These are phyloP conservation scores for Eupithecia exiguata DNA, from an alignment of 2,888 invertebrate species.

Conservation along the genomic window DNA sequence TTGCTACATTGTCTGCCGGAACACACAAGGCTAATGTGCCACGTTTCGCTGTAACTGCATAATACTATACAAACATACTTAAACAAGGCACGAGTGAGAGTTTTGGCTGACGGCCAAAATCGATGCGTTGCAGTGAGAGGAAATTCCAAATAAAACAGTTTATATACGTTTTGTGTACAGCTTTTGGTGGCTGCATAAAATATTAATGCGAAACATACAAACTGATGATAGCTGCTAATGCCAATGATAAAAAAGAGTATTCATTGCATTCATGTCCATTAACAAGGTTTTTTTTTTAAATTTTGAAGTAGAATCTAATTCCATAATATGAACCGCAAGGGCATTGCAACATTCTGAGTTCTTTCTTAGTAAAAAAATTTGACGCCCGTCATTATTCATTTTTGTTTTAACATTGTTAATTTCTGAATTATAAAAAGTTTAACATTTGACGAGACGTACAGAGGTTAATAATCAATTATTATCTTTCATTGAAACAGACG, in stretches of 20 bases:
- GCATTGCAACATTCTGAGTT: too few relatives aligned
- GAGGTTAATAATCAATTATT: background rate
- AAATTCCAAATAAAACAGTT: slow-evolving; percentile 19
- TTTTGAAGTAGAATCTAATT: too few relatives aligned
- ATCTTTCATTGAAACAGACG: background rate
- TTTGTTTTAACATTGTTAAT: too few relatives aligned
- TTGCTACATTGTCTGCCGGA: slow-evolving; percentile 33
- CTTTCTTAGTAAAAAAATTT: too few relatives aligned
- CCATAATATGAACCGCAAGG: too few relatives aligned
- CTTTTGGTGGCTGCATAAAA: background rate
- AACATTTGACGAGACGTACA: too few relatives aligned
- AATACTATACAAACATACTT: slow-evolving; percentile 10
- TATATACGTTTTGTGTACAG: background rate
- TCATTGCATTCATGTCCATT: too few relatives aligned
- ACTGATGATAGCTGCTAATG: too few relatives aligned
- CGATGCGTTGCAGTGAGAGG: slow-evolving; percentile 25
- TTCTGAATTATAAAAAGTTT: too few relatives aligned
- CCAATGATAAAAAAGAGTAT: too few relatives aligned
- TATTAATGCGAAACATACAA: background rate
- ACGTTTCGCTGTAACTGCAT: slow-evolving; percentile 27
- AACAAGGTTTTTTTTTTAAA: too few relatives aligned
- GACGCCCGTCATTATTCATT: too few relatives aligned
- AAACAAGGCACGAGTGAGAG: slow-evolving; percentile 22
- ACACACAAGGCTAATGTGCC: slow-evolving; percentile 25
- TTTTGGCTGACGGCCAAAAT: slow-evolving; percentile 33